phyloP scores from a whole-genome alignment of 2,888 invertebrate species.

The Phasia obesa region DNA sequence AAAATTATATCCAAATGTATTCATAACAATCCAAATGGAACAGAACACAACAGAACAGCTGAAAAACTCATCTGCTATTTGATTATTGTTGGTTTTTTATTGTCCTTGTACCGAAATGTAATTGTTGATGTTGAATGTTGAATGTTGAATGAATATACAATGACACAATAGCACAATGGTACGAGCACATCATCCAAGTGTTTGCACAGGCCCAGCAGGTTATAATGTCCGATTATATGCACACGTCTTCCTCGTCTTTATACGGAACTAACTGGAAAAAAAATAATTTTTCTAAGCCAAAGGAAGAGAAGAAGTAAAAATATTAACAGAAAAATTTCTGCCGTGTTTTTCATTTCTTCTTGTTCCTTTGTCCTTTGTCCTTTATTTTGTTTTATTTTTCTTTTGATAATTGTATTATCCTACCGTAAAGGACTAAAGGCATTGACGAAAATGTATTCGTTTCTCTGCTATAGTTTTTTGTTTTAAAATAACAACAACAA shows the following conservation, averaged over 20 bases:
- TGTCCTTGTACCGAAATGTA: conserved; percentile 58
- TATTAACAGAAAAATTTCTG: conserved; percentile 33
- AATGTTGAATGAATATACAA: conserved; percentile 48
- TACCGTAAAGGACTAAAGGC: conserved; percentile 53
- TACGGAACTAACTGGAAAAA: conserved; percentile 9
- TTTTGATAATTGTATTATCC: conserved; percentile 43
- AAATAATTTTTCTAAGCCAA: background rate
- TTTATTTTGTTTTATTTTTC: conserved; percentile 6
- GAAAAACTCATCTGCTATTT: conserved; percentile 68
- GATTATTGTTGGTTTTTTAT: conserved; percentile 67
- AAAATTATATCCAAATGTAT: background rate
- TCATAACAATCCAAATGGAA: background rate
- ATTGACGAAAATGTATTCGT: conserved; percentile 16
- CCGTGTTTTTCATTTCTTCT: conserved; percentile 51
- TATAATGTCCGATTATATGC: conserved; percentile 70
- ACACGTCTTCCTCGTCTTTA: conserved; percentile 58
- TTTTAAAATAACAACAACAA: conserved; percentile 19
- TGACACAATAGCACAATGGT: conserved; percentile 38
- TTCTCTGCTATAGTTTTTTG: background rate
- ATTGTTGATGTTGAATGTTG: conserved; percentile 53
- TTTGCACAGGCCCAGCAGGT: conserved; percentile 70
- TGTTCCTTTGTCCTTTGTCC: conserved; percentile 46
- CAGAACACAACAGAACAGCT: conserved; percentile 46
- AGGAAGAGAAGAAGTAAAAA: background rate
- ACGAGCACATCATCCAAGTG: conserved; percentile 62